Conservation (phyloP, 2,888 invertebrate genomes). For the Hydrotaea diabolus region DNA sequence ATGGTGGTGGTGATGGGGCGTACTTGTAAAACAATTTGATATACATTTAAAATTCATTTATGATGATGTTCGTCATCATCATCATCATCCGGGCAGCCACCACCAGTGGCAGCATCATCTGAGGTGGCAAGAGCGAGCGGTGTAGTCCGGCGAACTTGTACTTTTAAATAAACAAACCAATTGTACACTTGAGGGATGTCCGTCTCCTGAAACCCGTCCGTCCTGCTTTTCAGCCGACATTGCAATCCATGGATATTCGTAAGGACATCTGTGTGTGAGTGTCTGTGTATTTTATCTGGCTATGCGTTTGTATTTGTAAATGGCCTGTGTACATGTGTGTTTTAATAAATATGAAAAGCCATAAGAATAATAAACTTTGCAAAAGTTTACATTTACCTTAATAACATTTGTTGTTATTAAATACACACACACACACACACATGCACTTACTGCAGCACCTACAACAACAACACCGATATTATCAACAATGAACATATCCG, state of each 20-base stretch:
- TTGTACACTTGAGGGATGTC: slow-evolving; percentile 27
- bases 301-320: slow-evolving; percentile 1
- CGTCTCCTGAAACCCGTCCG: neutral
- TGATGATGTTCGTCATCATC: slow-evolving; percentile 15
- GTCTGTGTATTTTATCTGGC: neutral
- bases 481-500: slow-evolving; percentile 6
- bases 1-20: neutral
- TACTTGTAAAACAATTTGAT: slow-evolving; percentile 23
- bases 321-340: too few species aligned
- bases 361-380: slow-evolving; percentile 47
- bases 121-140: too few species aligned
- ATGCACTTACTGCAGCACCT: neutral
- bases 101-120: neutral
- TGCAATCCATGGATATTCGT: neutral
- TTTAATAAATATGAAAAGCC: slow-evolving; percentile 42
- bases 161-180: slow-evolving; percentile 41
- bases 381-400: slow-evolving; percentile 46
- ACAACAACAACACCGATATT: neutral
- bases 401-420: slow-evolving; percentile 37
- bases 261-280: neutral
- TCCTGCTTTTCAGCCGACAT: neutral
- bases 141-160: slow-evolving; percentile 15
- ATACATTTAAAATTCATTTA: slow-evolving; percentile 34
- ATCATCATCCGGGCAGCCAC: neutral
- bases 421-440: slow-evolving; percentile 9